phyloP scores from a whole-genome alignment of 2,888 invertebrate genomes.

The Rosalia funebris region DNA sequence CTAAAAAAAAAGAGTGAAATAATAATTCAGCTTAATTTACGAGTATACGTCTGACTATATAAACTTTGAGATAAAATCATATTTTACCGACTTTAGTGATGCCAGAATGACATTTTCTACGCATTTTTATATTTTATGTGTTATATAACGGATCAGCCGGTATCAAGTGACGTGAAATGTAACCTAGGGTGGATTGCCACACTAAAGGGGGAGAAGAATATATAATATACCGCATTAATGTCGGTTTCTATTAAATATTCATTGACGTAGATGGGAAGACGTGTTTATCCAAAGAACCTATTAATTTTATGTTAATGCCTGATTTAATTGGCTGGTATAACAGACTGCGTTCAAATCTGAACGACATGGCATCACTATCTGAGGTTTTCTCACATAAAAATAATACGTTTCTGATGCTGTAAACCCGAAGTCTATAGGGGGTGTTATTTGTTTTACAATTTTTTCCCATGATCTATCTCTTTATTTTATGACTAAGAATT shows the following conservation, averaged over 20 bases:
- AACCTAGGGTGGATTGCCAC: not conserved
- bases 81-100: constrained; percentile 29
- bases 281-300: not conserved
- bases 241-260: not conserved
- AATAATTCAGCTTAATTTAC: not conserved
- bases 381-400: no score
- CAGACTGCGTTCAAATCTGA: not conserved
- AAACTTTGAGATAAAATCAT: constrained; percentile 25
- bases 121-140: constrained; percentile 26
- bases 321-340: not conserved
- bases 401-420: no score
- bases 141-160: constrained; percentile 4
- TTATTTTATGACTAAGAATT: no score
- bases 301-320: not conserved
- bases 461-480: no score
- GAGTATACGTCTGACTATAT: not conserved
- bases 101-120: constrained; percentile 21
- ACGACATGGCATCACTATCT: no score
- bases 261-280: not conserved
- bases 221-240: not conserved
- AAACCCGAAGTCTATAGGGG: no score
- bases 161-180: not conserved
- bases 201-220: not conserved
- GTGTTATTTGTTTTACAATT: no score
- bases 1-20: constrained; percentile 18